phyloP scores from a whole-genome alignment of 2,113 vertebrate species.

The Porphyrio hochstetteri region DNA sequence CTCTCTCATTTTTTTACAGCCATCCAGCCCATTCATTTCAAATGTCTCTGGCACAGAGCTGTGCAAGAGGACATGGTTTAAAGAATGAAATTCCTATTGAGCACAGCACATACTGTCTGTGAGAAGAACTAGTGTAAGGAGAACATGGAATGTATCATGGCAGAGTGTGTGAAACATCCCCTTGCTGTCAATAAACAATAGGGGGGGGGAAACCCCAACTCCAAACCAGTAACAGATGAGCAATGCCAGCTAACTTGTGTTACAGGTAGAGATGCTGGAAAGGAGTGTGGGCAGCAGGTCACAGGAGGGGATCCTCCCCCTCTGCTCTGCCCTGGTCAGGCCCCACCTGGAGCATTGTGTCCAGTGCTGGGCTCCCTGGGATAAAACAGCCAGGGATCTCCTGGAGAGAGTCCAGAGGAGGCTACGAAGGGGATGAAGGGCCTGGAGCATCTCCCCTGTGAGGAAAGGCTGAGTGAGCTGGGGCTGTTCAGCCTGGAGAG shows the following conservation, averaged over 20 bases:
- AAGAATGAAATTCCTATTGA: background rate
- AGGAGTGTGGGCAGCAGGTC: no score
- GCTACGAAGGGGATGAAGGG: no score
- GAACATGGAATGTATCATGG: background rate
- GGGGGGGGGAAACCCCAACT: no score
- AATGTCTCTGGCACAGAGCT: background rate
- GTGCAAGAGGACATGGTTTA: accelerated
- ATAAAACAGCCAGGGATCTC: no score
- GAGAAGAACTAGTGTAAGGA: background rate
- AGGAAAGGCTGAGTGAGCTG: no score
- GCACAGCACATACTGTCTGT: background rate
- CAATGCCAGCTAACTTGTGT: background rate
- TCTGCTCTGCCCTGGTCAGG: no score
- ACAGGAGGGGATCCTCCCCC: no score
- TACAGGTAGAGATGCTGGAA: background rate
- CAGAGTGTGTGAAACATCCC: background rate
- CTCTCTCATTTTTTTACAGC: background rate
- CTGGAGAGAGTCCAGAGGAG: no score
- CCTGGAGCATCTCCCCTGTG: no score
- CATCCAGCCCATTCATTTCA: background rate
- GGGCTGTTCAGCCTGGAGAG: no score
- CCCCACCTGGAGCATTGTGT: no score
- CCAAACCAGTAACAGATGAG: background rate
- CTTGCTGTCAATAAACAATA: background rate
- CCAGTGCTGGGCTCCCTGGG: no score